phyloP scores from a whole-genome alignment of 2,797 vertebrate genomes.

The Leucoraja ocellata region DNA sequence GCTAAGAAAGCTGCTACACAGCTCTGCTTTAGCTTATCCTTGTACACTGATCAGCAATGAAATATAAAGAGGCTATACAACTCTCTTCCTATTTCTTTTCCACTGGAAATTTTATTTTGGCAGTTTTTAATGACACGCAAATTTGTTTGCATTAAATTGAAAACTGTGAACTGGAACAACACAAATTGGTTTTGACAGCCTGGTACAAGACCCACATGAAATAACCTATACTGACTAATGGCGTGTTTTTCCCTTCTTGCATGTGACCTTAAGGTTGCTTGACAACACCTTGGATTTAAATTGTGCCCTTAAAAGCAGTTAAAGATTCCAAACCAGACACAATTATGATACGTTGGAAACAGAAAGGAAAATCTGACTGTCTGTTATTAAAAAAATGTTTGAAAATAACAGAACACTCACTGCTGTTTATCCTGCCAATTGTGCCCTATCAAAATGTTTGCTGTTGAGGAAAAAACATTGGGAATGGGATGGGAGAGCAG shows the following conservation, averaged over 20 bases:
- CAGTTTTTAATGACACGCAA: background rate
- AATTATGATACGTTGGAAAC: conserved; percentile 39
- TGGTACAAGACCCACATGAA: conserved; percentile 58
- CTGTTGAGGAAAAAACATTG: accelerated
- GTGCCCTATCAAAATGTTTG: accelerated
- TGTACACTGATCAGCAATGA: background rate
- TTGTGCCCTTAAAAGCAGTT: background rate
- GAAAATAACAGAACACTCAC: background rate
- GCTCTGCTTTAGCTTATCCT: background rate
- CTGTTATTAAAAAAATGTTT: background rate
- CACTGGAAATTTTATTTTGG: background rate
- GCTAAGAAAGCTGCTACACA: background rate
- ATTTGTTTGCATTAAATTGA: background rate
- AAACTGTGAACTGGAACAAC: conserved; percentile 54
- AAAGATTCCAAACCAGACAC: conserved; percentile 28
- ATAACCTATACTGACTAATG: conserved; percentile 56
- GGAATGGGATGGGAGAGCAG: background rate
- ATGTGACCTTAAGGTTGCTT: conserved; percentile 46
- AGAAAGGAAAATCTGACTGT: conserved; percentile 39
- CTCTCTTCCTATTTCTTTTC: background rate
- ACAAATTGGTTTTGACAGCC: conserved; percentile 64
- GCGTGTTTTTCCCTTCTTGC: conserved; percentile 61
- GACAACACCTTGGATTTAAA: background rate
- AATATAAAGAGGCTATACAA: background rate
- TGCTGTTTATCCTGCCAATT: background rate